These are phyloP conservation scores for Campylorhamphus procurvoides DNA, from an alignment of 2,113 vertebrate genomes.

Conservation along the genomic window DNA sequence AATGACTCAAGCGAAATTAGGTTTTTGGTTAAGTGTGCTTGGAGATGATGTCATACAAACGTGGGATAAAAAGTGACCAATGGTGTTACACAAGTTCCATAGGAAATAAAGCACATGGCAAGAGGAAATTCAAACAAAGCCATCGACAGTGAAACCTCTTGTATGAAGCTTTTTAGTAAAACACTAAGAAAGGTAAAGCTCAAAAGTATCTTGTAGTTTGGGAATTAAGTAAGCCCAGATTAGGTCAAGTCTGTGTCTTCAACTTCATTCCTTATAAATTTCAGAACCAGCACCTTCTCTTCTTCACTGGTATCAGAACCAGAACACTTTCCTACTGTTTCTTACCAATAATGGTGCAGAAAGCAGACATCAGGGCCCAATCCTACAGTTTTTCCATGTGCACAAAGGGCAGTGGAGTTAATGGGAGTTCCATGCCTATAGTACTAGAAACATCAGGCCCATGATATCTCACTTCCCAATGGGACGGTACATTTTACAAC, in stretches of 20 bases:
- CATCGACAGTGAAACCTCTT: fast-evolving
- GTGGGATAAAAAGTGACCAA: not conserved
- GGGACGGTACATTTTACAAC: constrained; percentile 61
- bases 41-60: not conserved
- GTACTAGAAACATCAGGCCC: constrained; percentile 25
- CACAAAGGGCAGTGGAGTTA: not conserved
- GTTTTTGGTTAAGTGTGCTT: not conserved
- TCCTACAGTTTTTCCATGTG: constrained; percentile 24
- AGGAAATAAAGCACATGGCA: not conserved
- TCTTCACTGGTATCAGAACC: not conserved
- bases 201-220: not conserved
- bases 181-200: not conserved
- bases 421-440: constrained; percentile 53
- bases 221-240: not conserved
- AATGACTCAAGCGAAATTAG: not conserved
- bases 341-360: not conserved
- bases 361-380: constrained; percentile 20
- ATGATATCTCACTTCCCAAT: constrained; percentile 45
- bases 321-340: not conserved
- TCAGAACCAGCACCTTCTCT: not conserved
- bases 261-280: not conserved
- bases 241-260: not conserved
- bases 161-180: not conserved
- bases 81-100: not conserved
- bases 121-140: not conserved